phyloP scores from a whole-genome alignment of 2,888 invertebrate species.

The Geophilus truncorum region DNA sequence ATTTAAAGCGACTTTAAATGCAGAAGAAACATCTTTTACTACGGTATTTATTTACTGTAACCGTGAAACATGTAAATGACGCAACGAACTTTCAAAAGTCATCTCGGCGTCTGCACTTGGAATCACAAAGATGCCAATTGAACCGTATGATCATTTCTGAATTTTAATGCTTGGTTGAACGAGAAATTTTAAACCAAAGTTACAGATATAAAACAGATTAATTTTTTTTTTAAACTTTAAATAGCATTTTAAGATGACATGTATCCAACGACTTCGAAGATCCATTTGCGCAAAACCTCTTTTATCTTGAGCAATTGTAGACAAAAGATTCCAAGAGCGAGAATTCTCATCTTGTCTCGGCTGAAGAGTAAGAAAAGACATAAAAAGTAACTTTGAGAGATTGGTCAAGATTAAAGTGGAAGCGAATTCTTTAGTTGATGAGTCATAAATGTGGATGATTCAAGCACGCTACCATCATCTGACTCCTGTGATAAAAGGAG shows the following conservation, averaged over 20 bases:
- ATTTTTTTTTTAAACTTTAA: too few relatives aligned
- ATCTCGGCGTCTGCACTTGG: too few relatives aligned
- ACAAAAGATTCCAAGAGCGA: slow-evolving; percentile 3
- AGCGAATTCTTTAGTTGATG: slow-evolving; percentile 16
- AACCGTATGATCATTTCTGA: too few relatives aligned
- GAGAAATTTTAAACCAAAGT: too few relatives aligned
- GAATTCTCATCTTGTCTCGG: slow-evolving; percentile 7
- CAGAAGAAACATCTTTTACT: too few relatives aligned
- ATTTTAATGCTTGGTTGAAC: too few relatives aligned
- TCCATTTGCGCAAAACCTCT: not conserved
- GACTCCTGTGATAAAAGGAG: slow-evolving; percentile 14
- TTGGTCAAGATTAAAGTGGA: slow-evolving; percentile 16
- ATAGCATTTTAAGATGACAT: not conserved
- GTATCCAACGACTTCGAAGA: not conserved
- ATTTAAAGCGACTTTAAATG: too few relatives aligned
- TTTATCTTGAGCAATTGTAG: slow-evolving; percentile 5
- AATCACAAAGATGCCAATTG: too few relatives aligned
- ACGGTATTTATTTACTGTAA: too few relatives aligned
- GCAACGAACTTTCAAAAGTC: too few relatives aligned
- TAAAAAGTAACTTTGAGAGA: slow-evolving; percentile 20
- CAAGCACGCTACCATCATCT: slow-evolving; percentile 15
- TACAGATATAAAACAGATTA: too few relatives aligned
- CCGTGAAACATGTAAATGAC: too few relatives aligned
- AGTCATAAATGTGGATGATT: slow-evolving; percentile 20
- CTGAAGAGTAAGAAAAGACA: slow-evolving; percentile 20